Evolutionary conservation across 2,797 vertebrate genomes (phyloP), one percentile per base, ranked within the genome.

Genomic region (Chanos chanos): DNA sequence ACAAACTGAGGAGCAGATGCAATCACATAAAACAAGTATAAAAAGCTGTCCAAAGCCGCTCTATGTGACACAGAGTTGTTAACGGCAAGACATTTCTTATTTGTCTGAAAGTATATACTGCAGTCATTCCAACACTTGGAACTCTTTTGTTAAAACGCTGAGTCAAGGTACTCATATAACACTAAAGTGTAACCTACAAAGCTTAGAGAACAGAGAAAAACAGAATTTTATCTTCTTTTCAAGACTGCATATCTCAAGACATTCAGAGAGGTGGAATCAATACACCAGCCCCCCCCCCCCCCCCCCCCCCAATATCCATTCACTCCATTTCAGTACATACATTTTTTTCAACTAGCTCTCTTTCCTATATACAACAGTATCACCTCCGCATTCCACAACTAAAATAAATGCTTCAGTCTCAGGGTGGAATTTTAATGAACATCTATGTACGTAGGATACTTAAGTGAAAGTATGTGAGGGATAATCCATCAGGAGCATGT

Each of bases 401-500:
- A 77, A 78, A 87, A 84, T 78, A 80, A 73, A 82, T 75, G 78
- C 71, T 59, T 74, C 58, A 49, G 74, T 71, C 80, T 64, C 60
- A 73, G 74, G 68, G 74, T 77, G 79, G 83, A 79, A 77, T 83
- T 84, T 85, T 82, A 86, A 85, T 82, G 62, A 66, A 45, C 76
- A 76, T 74, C 75, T 75, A 77, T 78, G 79, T 72, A 79, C 77
- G 73, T 28, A 22, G n/a, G 53, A 37, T 40, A 7, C 54, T 27
- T 53, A 50, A 44, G 50, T 22, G 9, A 18, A 36, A 41, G 41
- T 64, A 36, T 51, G 52, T 8, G 13, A 54, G 45, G 45, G 39
- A 47, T 15, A 55, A 31, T 16, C 31, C 30, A 8, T 54, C 57
- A 28, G 22, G 50, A 36, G 22, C 47, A 40, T 41, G 31, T 48